Conservation (phyloP, 1,140 invertebrate genomes). For the Papilio polytes region DNA sequence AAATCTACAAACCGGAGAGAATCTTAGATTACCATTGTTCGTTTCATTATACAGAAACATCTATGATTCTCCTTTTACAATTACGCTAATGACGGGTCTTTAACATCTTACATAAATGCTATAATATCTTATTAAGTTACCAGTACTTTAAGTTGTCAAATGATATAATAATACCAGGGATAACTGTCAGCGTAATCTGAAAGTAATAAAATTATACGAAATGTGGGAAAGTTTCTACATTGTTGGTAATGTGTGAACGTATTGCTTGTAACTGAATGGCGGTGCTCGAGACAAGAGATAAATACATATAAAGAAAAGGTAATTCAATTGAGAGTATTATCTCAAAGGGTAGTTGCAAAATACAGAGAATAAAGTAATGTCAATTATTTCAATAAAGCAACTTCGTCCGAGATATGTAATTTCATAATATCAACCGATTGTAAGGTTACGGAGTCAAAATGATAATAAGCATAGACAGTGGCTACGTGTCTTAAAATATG, state of each 20-base stretch:
- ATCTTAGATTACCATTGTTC: slow-evolving; percentile 17
- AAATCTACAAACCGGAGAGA: slow-evolving; percentile 37
- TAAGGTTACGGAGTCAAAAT: neutral
- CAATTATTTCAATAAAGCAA: too few relatives aligned
- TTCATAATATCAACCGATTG: neutral
- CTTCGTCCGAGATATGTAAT: neutral
- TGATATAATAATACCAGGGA: neutral
- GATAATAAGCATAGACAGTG: neutral
- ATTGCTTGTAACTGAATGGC: neutral
- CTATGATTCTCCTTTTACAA: neutral
- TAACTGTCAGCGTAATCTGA: slow-evolving; percentile 2
- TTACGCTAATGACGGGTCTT: neutral
- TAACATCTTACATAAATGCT: slow-evolving; percentile 11
- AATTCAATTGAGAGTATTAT: too few relatives aligned
- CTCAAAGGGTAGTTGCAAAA: too few relatives aligned
- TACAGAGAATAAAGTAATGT: too few relatives aligned
- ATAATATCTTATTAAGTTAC: slow-evolving; percentile 11
- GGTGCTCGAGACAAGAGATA: neutral
- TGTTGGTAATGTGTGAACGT: neutral
- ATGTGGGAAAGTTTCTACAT: slow-evolving; percentile 22
- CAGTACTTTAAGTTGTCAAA: neutral
- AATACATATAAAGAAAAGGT: too few relatives aligned
- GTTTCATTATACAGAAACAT: neutral
- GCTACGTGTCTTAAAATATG: slow-evolving; percentile 33
- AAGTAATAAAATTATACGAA: slow-evolving; percentile 20